These are phyloP conservation scores for Trachelus iudaicus DNA, from an alignment of 2,888 invertebrate species.

Conservation along the genomic window DNA sequence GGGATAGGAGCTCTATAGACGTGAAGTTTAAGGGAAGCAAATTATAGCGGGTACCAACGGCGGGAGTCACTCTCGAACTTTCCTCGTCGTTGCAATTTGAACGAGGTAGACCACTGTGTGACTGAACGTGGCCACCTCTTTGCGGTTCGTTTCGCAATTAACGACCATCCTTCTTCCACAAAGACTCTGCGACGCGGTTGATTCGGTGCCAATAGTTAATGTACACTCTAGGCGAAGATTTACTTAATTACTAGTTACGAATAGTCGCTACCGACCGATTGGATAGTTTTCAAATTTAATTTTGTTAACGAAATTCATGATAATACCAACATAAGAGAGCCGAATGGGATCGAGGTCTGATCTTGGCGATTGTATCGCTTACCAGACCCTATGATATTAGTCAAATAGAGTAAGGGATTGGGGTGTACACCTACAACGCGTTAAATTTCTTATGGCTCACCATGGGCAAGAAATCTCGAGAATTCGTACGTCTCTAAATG, in stretches of 20 bases:
- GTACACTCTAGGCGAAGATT: background rate
- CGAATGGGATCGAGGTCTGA: no score
- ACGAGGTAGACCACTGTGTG: background rate
- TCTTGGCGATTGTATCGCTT: no score
- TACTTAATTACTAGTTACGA: no score
- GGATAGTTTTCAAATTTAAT: no score
- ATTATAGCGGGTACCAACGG: background rate
- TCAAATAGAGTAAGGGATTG: no score
- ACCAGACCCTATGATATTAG: no score
- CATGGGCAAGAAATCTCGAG: background rate
- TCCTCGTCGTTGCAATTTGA: background rate
- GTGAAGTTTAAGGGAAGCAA: background rate
- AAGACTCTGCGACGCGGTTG: background rate
- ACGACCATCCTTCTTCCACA: background rate
- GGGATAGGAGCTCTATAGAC: background rate
- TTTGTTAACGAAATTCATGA: no score
- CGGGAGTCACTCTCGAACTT: background rate
- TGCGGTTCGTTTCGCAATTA: slow-evolving; percentile 7
- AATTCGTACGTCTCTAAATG: background rate
- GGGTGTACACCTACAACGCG: no score
- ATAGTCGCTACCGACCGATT: no score
- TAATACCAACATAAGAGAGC: no score
- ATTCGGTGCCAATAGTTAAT: slow-evolving; percentile 3
- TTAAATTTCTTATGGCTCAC: no score
- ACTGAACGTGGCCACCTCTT: background rate